Percentiles rank a stretch among this genome's conserved stretches.
These are phyloP conservation scores for Miichthys miiuy DNA, from an alignment of 2,797 vertebrate genomes.

Conservation along the genomic window DNA sequence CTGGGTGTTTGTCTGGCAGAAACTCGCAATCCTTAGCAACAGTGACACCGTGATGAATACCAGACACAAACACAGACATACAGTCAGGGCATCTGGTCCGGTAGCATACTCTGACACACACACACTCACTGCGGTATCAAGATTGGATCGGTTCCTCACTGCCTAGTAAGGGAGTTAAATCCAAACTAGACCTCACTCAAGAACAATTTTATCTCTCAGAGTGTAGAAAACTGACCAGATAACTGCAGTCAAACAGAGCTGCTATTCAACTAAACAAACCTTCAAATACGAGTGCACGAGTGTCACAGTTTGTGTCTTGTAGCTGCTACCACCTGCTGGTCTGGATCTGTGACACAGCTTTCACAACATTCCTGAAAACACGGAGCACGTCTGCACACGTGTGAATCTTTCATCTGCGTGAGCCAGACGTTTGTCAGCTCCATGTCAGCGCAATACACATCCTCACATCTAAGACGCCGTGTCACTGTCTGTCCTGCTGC, in stretches of 20 bases:
- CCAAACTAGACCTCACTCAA: conserved; percentile 7
- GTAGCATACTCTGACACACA: conserved; percentile 22
- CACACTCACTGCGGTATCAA: conserved; percentile 27
- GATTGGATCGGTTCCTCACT: not conserved
- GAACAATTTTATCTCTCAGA: conserved; percentile 1
- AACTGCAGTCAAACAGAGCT: not conserved
- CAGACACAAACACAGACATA: conserved; percentile 61
- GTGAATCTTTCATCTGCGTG: not conserved
- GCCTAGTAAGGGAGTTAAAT: not conserved
- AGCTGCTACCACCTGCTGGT: conserved; percentile 58
- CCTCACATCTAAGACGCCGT: not conserved
- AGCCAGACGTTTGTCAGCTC: not conserved
- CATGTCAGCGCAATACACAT: not conserved
- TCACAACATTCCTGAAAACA: not conserved
- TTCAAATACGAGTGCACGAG: not conserved
- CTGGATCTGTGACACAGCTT: conserved; percentile 10
- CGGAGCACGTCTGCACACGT: not conserved
- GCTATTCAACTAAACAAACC: not conserved
- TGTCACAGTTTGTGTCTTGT: not conserved
- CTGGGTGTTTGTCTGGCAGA: conserved; percentile 54
- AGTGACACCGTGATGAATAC: conserved; percentile 67
- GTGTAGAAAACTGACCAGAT: not conserved
- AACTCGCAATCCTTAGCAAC: conserved; percentile 59
- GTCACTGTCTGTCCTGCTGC: not conserved
- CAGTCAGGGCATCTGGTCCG: conserved; percentile 48